These are phyloP conservation scores for Drosophila mayaguana DNA, from an alignment of 2,888 invertebrate species.

Conservation along the genomic window DNA sequence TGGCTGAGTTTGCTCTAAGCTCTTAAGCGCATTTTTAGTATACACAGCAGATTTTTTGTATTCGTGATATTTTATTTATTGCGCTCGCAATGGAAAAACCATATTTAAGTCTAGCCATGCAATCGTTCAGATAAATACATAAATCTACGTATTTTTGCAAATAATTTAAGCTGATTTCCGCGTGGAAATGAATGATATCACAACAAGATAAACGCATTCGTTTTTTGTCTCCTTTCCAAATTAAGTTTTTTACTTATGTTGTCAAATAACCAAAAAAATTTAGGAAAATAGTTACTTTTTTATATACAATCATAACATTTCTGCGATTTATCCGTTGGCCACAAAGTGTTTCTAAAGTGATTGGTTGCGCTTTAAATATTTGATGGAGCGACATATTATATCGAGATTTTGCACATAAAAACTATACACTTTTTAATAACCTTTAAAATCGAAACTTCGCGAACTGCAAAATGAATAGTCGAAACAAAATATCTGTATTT, in stretches of 20 bases:
- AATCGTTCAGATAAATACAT: slow-evolving; percentile 43
- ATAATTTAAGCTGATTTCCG: slow-evolving; percentile 75
- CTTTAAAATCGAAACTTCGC: slow-evolving; percentile 1
- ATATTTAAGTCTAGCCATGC: slow-evolving; percentile 46
- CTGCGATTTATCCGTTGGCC: slow-evolving; percentile 32
- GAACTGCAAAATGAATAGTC: not conserved
- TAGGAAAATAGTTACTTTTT: slow-evolving; percentile 22
- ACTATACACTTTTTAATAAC: slow-evolving; percentile 2
- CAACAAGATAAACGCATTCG: slow-evolving; percentile 53
- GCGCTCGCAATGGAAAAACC: slow-evolving; percentile 32
- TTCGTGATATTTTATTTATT: slow-evolving; percentile 34
- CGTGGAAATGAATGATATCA: slow-evolving; percentile 57
- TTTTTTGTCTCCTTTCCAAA: slow-evolving; percentile 1
- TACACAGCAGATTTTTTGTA: slow-evolving; percentile 38
- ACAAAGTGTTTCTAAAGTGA: slow-evolving; percentile 47
- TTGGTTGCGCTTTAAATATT: slow-evolving; percentile 31
- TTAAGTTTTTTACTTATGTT: not conserved
- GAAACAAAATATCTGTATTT: not conserved
- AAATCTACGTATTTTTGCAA: slow-evolving; percentile 43
- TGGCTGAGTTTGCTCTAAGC: slow-evolving; percentile 51
- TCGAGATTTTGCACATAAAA: not conserved
- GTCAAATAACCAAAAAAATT: slow-evolving; percentile 18
- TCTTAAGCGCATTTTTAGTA: slow-evolving; percentile 70
- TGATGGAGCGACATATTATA: slow-evolving; percentile 6
- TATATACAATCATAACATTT: slow-evolving; percentile 24